phyloP scores from a whole-genome alignment of 2,797 vertebrate genomes.

The Microcaecilia unicolor region DNA sequence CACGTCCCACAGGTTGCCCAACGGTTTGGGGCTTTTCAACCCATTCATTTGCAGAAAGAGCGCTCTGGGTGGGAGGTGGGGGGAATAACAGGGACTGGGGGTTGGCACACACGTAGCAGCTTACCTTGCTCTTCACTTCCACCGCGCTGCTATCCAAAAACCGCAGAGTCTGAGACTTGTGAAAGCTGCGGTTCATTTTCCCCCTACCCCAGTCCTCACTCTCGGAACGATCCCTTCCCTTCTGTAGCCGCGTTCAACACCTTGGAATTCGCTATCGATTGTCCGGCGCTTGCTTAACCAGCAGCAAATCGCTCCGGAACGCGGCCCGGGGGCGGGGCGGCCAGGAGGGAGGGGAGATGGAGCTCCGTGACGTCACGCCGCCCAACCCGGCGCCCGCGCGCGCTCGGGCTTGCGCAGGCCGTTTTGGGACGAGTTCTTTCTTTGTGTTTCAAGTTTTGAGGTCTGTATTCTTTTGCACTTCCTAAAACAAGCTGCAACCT shows the following conservation, averaged over 20 bases:
- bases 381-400: background rate
- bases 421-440: too few relatives aligned
- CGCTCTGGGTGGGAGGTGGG: background rate
- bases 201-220: constrained; percentile 12
- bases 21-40: background rate
- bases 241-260: too few relatives aligned
- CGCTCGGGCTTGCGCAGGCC: background rate
- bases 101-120: background rate
- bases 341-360: constrained; percentile 13
- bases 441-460: too few relatives aligned
- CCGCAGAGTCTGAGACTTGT: constrained; percentile 80
- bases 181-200: constrained; percentile 91
- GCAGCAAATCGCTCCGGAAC: background rate
- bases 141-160: constrained; percentile 74
- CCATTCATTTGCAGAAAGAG: constrained; percentile 16
- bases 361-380: background rate
- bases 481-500: too few relatives aligned
- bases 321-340: constrained; percentile 17
- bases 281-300: constrained; percentile 2
- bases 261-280: too few relatives aligned
- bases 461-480: too few relatives aligned
- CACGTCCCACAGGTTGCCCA: background rate
- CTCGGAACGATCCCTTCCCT: too few relatives aligned
- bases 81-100: background rate
- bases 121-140: constrained; percentile 96